These are phyloP conservation scores for Dasypolia templi DNA, from an alignment of 2,888 invertebrate genomes.

Conservation along the genomic window DNA sequence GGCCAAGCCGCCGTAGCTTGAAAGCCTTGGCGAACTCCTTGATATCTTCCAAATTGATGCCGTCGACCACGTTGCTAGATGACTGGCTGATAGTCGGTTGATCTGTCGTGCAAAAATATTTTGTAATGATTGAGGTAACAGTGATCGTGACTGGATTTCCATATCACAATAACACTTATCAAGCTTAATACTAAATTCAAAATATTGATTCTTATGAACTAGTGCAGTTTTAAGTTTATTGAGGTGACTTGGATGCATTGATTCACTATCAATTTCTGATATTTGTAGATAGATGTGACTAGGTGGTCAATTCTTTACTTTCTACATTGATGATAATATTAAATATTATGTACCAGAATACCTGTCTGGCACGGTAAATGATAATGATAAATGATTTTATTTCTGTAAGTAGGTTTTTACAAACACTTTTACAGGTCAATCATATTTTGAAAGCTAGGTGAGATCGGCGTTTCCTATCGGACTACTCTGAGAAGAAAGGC, in stretches of 20 bases:
- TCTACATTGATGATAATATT: neutral
- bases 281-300: neutral
- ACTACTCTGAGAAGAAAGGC: too few relatives aligned
- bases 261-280: neutral
- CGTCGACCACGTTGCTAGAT: conserved; percentile 98
- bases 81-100: conserved; percentile 98
- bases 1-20: conserved; percentile 97
- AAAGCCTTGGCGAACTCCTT: conserved; percentile 99
- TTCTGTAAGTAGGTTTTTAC: too few relatives aligned
- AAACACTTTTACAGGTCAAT: too few relatives aligned
- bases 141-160: neutral
- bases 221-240: neutral
- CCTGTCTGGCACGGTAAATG: too few relatives aligned
- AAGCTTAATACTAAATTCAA: too few relatives aligned
- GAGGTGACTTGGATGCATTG: neutral
- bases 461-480: too few relatives aligned
- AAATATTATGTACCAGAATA: neutral
- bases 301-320: neutral
- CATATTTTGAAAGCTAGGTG: too few relatives aligned
- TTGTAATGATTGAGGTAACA: conserved; percentile 21
- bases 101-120: conserved; percentile 89
- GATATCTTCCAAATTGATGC: conserved; percentile 99
- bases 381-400: too few relatives aligned
- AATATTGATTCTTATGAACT: neutral
- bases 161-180: neutral